phyloP scores from a whole-genome alignment of 1,140 invertebrate species.

The Camponotus vicinus region DNA sequence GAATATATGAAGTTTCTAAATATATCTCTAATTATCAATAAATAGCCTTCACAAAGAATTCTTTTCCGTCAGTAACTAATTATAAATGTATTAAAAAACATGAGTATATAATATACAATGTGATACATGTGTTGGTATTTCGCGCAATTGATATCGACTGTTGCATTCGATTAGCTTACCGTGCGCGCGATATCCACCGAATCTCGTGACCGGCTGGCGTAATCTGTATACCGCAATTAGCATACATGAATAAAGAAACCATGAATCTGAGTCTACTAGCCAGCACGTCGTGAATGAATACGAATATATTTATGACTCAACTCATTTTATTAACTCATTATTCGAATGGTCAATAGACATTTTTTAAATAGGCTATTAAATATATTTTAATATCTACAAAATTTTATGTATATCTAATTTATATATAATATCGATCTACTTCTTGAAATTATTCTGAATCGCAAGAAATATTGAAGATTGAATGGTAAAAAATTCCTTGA shows the following conservation, averaged over 20 bases:
- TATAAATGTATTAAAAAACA: neutral
- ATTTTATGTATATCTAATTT: neutral
- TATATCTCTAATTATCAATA: conserved; percentile 16
- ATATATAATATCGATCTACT: neutral
- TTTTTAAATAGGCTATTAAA: neutral
- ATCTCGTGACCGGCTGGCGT: conserved; percentile 70
- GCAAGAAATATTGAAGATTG: neutral
- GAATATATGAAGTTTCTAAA: neutral
- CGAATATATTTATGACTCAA: conserved; percentile 51
- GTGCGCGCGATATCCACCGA: conserved; percentile 44
- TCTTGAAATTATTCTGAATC: conserved; percentile 22
- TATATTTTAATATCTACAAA: neutral
- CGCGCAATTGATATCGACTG: conserved; percentile 40
- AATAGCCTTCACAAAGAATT: neutral
- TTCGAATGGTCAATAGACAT: neutral
- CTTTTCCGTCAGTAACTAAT: neutral
- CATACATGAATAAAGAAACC: conserved; percentile 75
- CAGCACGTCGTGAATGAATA: conserved; percentile 63
- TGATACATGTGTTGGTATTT: neutral
- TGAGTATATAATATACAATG: neutral
- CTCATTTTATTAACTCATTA: conserved; percentile 32
- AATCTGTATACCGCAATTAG: conserved; percentile 69
- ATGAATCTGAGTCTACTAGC: conserved; percentile 66
- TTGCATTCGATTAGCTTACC: conserved; percentile 32
- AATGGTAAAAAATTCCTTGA: conserved; percentile 22